Evolutionary conservation across 2,113 vertebrate genomes (phyloP).

Genomic region (Hemibagrus wyckioides): DNA sequence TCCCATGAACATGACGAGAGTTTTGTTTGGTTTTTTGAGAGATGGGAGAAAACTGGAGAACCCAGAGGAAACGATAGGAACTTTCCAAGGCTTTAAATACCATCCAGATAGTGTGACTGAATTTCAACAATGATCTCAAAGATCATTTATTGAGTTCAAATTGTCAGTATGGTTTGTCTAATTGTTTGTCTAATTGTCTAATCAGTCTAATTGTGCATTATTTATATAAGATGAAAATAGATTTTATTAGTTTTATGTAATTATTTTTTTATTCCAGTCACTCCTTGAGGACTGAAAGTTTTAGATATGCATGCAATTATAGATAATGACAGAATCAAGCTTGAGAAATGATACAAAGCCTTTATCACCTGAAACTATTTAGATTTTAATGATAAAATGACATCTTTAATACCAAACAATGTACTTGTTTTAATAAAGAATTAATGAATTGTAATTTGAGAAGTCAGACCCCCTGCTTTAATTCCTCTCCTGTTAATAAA

Average conservation of each 20-base stretch:
- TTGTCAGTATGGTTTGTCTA: no score
- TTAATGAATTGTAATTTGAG: background rate
- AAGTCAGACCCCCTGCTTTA: background rate
- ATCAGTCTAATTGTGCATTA: background rate
- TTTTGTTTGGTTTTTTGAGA: background rate
- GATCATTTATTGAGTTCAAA: no score
- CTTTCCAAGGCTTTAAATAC: background rate
- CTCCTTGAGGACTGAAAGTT: no score
- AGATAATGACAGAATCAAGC: background rate
- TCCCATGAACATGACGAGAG: background rate
- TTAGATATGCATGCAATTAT: no score
- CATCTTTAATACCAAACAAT: background rate
- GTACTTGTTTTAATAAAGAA: background rate
- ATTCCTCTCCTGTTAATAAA: background rate
- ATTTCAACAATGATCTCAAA: no score
- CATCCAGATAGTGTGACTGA: no score
- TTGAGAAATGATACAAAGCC: background rate
- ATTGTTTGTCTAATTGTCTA: no score
- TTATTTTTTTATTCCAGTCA: background rate
- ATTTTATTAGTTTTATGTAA: background rate
- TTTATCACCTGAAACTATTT: background rate
- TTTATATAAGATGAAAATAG: background rate
- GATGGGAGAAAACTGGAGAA: background rate
- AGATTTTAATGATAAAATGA: background rate
- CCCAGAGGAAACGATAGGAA: background rate